Base-by-base conservation (phyloP, 1,140 invertebrate genomes). In the Drosophila tropicalis region DNA sequence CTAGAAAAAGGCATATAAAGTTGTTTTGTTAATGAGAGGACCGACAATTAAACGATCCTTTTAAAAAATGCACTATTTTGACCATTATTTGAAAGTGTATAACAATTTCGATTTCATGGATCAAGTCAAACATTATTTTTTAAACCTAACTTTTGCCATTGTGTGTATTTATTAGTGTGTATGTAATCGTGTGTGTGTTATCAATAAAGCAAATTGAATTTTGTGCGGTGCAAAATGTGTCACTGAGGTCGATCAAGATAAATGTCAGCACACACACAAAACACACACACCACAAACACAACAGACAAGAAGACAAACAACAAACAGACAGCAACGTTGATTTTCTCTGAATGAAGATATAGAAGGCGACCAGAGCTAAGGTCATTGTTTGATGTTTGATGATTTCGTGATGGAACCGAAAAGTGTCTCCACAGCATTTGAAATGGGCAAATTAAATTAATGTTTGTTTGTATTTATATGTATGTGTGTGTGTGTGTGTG, bases 141-240 rank as follows among this genome's bases (percentile, higher is more conserved):
- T 62, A 60, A 64, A 64, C 67, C 75, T 79, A 77, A 22, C 44
- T 51, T 22, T 22, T 51, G 44, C 10, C 17, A 22, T 51, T 51
- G 17, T 51, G 44, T 51, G 9, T 51, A 51, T 51, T 51, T 51
- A 51, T 51, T 47, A 17, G 44, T n/a, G 67, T 85, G 6, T 6
- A 29, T 70, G 67, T 67, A n/a, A n/a, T n/a, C n/a, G 87, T 87
- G 44, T 86, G 79, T 87, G 69, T 69, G 82, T 65, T 79, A 89
- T 79, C 83, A 79, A 86, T 86, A 86, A 79, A 86, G 79, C 83
- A 86, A 87, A 87, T 86, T 86, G 83, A 86, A 86, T 86, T 86
- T 76, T 62, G 66, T 74, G 74, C 79, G 83, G 62, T 82, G 84
- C 75, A 85, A 86, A 85, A 86, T 83, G 62, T 74, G 76, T 75